Percentiles rank a stretch among this genome's conserved stretches.
These are phyloP conservation scores for Amphimallon solstitiale DNA, from an alignment of 2,888 invertebrate species.

Conservation along the genomic window DNA sequence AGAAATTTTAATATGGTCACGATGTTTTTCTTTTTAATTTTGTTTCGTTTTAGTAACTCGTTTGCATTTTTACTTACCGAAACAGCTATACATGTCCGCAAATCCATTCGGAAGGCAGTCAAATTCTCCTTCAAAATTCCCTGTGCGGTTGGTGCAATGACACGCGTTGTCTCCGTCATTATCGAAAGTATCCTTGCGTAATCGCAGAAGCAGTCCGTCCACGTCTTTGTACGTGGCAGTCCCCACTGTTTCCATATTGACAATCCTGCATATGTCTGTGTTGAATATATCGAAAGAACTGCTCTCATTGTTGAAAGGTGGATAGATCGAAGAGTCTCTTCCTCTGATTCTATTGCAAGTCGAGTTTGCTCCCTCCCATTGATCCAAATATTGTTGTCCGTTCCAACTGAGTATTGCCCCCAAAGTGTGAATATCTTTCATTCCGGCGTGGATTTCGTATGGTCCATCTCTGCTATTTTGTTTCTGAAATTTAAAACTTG, in stretches of 20 bases:
- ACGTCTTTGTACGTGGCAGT: slow-evolving; percentile 35
- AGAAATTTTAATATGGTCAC: too few species aligned
- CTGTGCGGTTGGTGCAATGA: slow-evolving; percentile 29
- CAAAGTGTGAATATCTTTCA: slow-evolving; percentile 63
- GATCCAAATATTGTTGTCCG: slow-evolving; percentile 43
- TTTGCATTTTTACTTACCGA: too few species aligned
- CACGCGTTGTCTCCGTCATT: slow-evolving; percentile 34
- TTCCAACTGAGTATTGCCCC: slow-evolving; percentile 66
- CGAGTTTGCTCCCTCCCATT: slow-evolving; percentile 59
- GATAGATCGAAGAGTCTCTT: slow-evolving; percentile 40
- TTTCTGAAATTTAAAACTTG: too few species aligned
- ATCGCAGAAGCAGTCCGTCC: too few species aligned
- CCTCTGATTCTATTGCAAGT: slow-evolving; percentile 48
- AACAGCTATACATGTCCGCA: slow-evolving; percentile 36
- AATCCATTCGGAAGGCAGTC: slow-evolving; percentile 38
- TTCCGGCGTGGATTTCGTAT: slow-evolving; percentile 69
- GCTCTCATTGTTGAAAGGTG: slow-evolving; percentile 40
- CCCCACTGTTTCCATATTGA: too few species aligned
- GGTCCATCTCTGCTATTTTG: slow-evolving; percentile 67
- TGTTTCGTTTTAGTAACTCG: too few species aligned
- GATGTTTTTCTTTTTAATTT: too few species aligned
- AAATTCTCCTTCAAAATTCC: slow-evolving; percentile 23
- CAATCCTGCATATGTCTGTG: slow-evolving; percentile 43
- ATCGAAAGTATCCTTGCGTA: too few species aligned
- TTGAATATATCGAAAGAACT: slow-evolving; percentile 36